Evolutionary conservation across 2,888 invertebrate genomes (phyloP), one percentile per base, ranked within the genome.

Genomic region (Stenurella melanura): DNA sequence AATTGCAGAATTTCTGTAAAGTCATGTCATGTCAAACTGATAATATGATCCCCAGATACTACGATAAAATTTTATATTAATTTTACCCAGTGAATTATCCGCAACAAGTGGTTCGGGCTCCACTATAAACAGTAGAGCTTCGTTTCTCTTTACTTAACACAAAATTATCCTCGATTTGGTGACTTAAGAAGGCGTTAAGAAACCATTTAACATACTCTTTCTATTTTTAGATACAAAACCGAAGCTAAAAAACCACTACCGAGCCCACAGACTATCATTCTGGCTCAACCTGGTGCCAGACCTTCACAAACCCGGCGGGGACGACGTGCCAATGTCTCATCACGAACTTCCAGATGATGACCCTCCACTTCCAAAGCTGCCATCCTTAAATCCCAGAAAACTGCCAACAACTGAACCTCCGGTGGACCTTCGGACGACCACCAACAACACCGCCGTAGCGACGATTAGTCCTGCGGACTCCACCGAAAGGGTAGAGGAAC

Each of bases 281-380:
- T 98, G 98, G 98, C 89, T 98, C 76, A 97, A 98, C 87, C 91
- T 98, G 69, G 96, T 98, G 76, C 98, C 98, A 42, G 97, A 98
- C 87, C 91, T 96, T 34, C 96, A 96, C 87, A 94, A 95, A 83
- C 96, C 96, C 0, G 96, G 96, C 9, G 95, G 96, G 9, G 96
- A 96, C 83, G 96, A 96, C 84, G 96, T 97, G 4, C 96, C 96
- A 30, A 92, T 93, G 60, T 94, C 95, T 0, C 96, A 97, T 89
- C 97, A 98, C 88, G 94, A 95, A 81, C 92, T 98, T 1, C 94
- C 94, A 78, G 93, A 94, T 66, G 92, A 93, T 64, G 91, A 92
- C 1, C 91, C 91, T 0, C 86, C 91, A 0, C 89, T 80, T 89
- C 93, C 92, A 83, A 93, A 89, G 84, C 92, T 90, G 78, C 91